Evolutionary conservation across 2,113 vertebrate genomes (phyloP), one percentile per base, ranked within the genome.

Genomic region (Cottus gobio): DNA sequence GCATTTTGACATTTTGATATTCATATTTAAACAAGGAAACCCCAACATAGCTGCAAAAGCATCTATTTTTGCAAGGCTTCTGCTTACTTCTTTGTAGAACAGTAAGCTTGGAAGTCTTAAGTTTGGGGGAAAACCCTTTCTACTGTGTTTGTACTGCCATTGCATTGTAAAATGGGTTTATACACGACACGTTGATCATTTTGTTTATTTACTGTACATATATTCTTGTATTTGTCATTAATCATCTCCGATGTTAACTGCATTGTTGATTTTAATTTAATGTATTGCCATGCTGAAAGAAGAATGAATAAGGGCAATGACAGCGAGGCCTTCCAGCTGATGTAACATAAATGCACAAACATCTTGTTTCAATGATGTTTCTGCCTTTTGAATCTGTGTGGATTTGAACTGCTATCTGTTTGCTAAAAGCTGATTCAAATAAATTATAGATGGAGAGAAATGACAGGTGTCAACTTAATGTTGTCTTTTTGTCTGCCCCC

Each of bases 361-460:
- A 84, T 87, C 83, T 72, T 73, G 73, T 92, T 88, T 83, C 66
- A 62, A n/a, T 79, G 73, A 84, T 89, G 85, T 90, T 85, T 89
- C 81, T 86, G 75, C 85, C 83, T 91, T 87, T 77, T 84, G 65
- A 81, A 72, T 90, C 77, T 92, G 82, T 88, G 71, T 70, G 77
- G 80, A 72, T 75, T 87, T 91, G 44, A 90, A 69, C 62, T 65
- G 20, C 77, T 87, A 73, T 88, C 82, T 90, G 82, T 91, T 91
- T 91, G 86, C 86, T 90, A 86, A 92, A 90, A 92, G 85, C 87
- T 83, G 89, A 86, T 83, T 90, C 83, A 46, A 93, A 93, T 93
- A 94, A 93, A 93, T 90, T 78, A 91, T 87, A 86, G 42, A 91
- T 87, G 79, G 63, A 83, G 76, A 83, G 70, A 85, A 86, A 92